Percentiles rank a stretch among this genome's conserved stretches.
phyloP scores from a whole-genome alignment of 30 jellyfish, hydroid and myxozoan genomes.

The Cassiopea andromeda region DNA sequence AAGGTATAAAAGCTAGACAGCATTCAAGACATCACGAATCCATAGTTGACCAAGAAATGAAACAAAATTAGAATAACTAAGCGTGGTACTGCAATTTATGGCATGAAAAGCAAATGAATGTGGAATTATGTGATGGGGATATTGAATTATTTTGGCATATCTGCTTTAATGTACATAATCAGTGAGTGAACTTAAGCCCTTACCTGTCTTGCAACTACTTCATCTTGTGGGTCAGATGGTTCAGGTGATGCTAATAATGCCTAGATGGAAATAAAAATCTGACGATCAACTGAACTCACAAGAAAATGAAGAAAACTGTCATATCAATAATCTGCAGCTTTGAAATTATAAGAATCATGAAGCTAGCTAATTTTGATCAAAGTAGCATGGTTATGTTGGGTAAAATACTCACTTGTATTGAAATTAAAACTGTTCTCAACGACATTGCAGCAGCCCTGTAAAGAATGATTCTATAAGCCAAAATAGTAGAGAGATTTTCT shows the following conservation, averaged over 20 bases:
- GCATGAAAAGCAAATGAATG: too few relatives aligned
- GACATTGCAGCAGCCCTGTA: slow-evolving; percentile 99
- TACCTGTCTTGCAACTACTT: slow-evolving; percentile 98
- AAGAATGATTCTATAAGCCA: neutral
- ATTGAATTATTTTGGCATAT: too few relatives aligned
- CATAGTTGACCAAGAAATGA: too few relatives aligned
- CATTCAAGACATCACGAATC: too few relatives aligned
- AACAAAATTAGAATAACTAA: too few relatives aligned
- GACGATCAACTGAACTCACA: neutral
- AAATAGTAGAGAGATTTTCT: neutral
- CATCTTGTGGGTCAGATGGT: slow-evolving; percentile 99
- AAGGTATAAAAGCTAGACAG: too few relatives aligned
- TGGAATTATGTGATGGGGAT: too few relatives aligned
- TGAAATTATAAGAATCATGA: too few relatives aligned
- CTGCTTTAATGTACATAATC: too few relatives aligned
- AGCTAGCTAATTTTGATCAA: neutral
- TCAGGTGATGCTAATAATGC: slow-evolving; percentile 96
- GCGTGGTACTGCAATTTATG: too few relatives aligned
- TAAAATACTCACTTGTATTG: slow-evolving; percentile 70
- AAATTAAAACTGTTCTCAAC: slow-evolving; percentile 85
- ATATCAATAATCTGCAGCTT: neutral
- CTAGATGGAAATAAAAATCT: neutral
- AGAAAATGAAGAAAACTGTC: neutral
- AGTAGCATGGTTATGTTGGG: neutral
- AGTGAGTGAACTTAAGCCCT: neutral